Percentiles rank a stretch among this genome's conserved stretches.
phyloP scores from a whole-genome alignment of 2,113 vertebrate species.

The Cariama cristata region DNA sequence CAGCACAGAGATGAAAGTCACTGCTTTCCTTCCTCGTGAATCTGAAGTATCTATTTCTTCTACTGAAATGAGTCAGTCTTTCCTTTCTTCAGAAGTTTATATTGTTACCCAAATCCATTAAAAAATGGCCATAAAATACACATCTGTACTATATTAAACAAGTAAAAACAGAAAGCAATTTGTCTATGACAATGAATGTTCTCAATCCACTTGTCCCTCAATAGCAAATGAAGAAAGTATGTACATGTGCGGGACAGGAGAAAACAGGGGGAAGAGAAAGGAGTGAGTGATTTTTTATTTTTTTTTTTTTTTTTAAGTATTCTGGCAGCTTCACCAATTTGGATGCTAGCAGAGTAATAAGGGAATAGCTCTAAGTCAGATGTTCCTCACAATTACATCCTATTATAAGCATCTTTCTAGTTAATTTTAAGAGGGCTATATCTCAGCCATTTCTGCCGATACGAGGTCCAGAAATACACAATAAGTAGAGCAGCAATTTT shows the following conservation, averaged over 20 bases:
- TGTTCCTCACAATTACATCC: not conserved
- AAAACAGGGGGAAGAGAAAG: not conserved
- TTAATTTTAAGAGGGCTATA: not conserved
- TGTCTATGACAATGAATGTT: not conserved
- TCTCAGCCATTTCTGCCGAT: not conserved
- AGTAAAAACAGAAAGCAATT: not conserved
- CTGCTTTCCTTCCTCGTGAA: not conserved
- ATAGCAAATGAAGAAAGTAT: not conserved
- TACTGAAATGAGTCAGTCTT: not conserved
- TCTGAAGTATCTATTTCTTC: not conserved
- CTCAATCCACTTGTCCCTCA: not conserved
- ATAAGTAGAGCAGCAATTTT: not conserved
- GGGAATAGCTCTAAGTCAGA: not conserved
- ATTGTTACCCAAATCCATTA: not conserved
- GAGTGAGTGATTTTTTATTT: not conserved
- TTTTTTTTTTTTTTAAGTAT: too few relatives aligned
- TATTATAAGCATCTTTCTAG: not conserved
- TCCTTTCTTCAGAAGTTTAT: not conserved
- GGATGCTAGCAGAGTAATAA: not conserved
- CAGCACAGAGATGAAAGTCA: not conserved
- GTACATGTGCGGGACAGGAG: not conserved
- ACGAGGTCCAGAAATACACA: accelerated
- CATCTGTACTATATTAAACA: not conserved
- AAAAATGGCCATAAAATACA: not conserved
- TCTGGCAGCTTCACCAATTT: not conserved